Base-by-base conservation (phyloP, 2,888 invertebrate genomes). In the Bedellia somnulentella region DNA sequence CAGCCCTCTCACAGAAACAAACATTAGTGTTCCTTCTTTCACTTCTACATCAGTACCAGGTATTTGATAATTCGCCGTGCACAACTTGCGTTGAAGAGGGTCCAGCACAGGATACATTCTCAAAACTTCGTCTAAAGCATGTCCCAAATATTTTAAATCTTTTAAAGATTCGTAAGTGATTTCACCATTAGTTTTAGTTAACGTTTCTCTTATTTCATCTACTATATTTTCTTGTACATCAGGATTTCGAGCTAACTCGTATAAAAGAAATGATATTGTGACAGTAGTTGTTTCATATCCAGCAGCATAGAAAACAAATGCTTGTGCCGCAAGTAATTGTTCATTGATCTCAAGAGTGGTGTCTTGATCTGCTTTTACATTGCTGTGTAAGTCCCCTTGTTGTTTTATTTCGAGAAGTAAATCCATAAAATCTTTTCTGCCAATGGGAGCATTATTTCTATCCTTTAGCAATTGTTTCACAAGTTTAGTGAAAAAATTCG, bases 71-170 rank as follows among this genome's bases (percentile, higher is more conserved):
- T 35, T 2, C 39, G 41, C 15, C 42, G 43, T 31, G 55, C 54
- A 31, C n/a, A n/a, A n/a, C 9, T 18, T 37, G 1, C 57, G 43
- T 9, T 41, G 33, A 17, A 58, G 37, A 33, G 49, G 46, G 0
- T 55, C 57, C 1, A 47, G 42, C 4, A 52, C 50, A 0, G 60
- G 57, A 24, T 29, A 57, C 24, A 52, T 55, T 9, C 67, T 45
- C 54, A 64, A 51, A 9, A 53, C 57, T 26, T 66, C 67, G 31
- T 45, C 48, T 11, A 66, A 46, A 11, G 49, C 42, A 56, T 56
- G 57, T 11, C 61, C 52, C 15, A 66, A 38, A 35, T 64, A 66
- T 0, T 44, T 54, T 63, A 67, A 61, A 24, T 66, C 61, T 16
- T 51, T 52, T 8, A 67, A 31, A 1, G 61, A 52, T 0, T 61